These are phyloP conservation scores for Apeltes quadracus DNA, from an alignment of 2,113 vertebrate genomes.

Conservation along the genomic window DNA sequence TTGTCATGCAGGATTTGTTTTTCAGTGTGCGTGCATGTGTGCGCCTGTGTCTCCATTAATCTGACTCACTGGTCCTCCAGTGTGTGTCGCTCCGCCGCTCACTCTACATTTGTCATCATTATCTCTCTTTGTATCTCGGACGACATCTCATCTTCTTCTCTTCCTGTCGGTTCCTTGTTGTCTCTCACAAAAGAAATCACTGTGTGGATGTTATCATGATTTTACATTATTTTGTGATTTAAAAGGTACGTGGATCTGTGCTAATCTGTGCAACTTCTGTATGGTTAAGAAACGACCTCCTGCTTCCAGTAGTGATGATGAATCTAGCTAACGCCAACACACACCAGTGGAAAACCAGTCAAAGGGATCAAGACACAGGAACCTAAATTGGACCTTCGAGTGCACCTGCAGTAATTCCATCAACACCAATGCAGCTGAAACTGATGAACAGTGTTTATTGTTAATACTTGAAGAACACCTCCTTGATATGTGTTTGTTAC, in stretches of 20 bases:
- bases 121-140: slow-evolving; percentile 1
- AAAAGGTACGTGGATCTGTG: not conserved
- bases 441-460: too few relatives aligned
- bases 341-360: too few relatives aligned
- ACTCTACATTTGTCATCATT: slow-evolving; percentile 25
- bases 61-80: not conserved
- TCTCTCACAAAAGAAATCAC: not conserved
- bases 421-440: too few relatives aligned
- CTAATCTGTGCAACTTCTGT: too few relatives aligned
- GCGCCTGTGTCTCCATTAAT: not conserved
- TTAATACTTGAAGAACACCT: too few relatives aligned
- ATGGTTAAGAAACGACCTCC: too few relatives aligned
- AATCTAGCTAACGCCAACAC: too few relatives aligned
- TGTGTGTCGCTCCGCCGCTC: not conserved
- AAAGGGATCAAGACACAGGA: too few relatives aligned
- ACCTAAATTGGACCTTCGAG: too few relatives aligned
- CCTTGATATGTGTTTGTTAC: too few relatives aligned
- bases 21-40: not conserved
- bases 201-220: not conserved
- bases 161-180: not conserved
- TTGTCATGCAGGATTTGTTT: not conserved
- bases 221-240: not conserved
- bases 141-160: not conserved
- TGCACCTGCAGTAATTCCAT: too few relatives aligned
- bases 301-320: too few relatives aligned